Conservation (phyloP, 2,888 invertebrate genomes). For the Coenonympha glycerion region DNA sequence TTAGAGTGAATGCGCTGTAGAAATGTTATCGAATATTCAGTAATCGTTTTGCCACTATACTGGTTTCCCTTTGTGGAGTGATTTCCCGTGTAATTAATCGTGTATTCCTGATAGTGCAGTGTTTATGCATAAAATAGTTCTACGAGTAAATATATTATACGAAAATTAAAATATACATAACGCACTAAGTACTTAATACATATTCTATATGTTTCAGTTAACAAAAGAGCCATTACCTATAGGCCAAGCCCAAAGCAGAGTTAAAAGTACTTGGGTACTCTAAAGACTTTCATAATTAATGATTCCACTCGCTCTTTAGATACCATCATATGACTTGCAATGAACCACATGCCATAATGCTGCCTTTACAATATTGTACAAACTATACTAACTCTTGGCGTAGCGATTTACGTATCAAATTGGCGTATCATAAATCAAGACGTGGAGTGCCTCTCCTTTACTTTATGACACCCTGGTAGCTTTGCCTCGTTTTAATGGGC, state of each 20-base stretch:
- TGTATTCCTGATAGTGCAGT: background rate
- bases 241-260: conserved; percentile 25
- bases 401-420: conserved; percentile 7
- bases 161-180: too few relatives aligned
- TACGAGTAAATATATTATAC: background rate
- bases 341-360: background rate
- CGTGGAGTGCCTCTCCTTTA: conserved; percentile 33
- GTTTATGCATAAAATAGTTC: background rate
- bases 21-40: background rate
- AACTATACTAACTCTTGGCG: conserved; percentile 1
- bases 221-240: conserved; percentile 14
- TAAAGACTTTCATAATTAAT: conserved; percentile 50
- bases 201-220: background rate
- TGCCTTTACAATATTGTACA: background rate
- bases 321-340: conserved; percentile 24
- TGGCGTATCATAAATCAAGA: conserved; percentile 10
- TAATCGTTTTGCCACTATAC: background rate
- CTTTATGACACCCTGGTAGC: conserved; percentile 51
- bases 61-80: background rate
- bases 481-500: conserved; percentile 37
- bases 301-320: conserved; percentile 36
- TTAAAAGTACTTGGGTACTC: conserved; percentile 24
- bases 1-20: background rate
- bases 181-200: too few relatives aligned
- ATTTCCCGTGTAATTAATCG: conserved; percentile 1